These are phyloP conservation scores for Oncorhynchus tshawytscha DNA, from an alignment of 2,113 vertebrate genomes.

Conservation along the genomic window DNA sequence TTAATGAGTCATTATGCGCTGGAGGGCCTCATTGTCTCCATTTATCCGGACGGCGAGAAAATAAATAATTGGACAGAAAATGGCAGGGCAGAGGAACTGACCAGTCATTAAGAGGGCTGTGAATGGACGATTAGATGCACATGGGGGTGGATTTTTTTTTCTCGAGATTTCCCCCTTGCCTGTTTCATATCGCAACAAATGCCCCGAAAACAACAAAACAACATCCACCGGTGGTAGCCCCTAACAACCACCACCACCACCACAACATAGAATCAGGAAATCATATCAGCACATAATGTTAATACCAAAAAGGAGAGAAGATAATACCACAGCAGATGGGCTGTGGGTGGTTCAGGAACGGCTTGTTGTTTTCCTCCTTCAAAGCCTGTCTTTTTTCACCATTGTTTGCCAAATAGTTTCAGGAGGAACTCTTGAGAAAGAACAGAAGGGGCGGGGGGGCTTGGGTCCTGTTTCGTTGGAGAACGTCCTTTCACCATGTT, in stretches of 20 bases:
- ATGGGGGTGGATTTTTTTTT: slow-evolving; percentile 75
- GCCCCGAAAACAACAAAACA: slow-evolving; percentile 56
- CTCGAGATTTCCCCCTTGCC: neutral
- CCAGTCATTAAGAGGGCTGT: slow-evolving; percentile 90
- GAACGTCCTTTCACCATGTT: slow-evolving; percentile 48
- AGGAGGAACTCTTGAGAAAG: slow-evolving; percentile 78
- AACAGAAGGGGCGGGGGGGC: slow-evolving; percentile 71
- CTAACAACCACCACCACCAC: slow-evolving; percentile 48
- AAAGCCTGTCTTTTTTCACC: slow-evolving; percentile 70
- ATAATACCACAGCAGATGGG: slow-evolving; percentile 79
- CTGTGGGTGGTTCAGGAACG: slow-evolving; percentile 77
- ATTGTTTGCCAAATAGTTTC: slow-evolving; percentile 78
- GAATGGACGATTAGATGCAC: slow-evolving; percentile 87
- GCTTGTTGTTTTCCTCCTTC: slow-evolving; percentile 75
- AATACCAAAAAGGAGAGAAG: slow-evolving; percentile 70
- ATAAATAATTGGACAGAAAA: slow-evolving; percentile 99
- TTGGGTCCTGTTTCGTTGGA: slow-evolving; percentile 68
- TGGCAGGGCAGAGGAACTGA: slow-evolving; percentile 93
- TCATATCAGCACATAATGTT: slow-evolving; percentile 71
- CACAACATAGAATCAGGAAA: slow-evolving; percentile 71
- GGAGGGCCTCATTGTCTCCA: slow-evolving; percentile 87
- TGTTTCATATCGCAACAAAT: slow-evolving; percentile 62
- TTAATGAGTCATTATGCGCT: slow-evolving; percentile 95
- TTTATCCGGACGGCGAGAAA: slow-evolving; percentile 97
- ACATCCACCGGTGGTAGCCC: slow-evolving; percentile 26